These are phyloP conservation scores for Poeciliopsis occidentalis DNA, from an alignment of 2,113 vertebrate genomes.

Conservation along the genomic window DNA sequence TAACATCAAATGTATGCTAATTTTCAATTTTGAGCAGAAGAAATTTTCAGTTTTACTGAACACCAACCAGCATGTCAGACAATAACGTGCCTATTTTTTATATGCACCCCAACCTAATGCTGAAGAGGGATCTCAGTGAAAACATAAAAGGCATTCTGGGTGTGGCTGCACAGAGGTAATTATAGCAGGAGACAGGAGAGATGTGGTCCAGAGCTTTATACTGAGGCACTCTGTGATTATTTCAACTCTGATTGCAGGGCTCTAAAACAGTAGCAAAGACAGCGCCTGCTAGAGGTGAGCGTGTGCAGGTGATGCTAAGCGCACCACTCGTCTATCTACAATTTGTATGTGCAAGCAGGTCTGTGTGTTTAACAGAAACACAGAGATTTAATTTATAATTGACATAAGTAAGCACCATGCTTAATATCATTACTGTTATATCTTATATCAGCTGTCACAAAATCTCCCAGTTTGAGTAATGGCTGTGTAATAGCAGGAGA, in stretches of 20 bases:
- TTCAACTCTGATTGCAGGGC: conserved; percentile 59
- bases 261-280: conserved; percentile 12
- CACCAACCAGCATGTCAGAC: background rate
- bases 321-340: background rate
- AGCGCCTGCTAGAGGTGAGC: conserved; percentile 16
- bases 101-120: background rate
- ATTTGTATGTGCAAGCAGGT: conserved; percentile 1
- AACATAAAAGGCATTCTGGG: conserved; percentile 54
- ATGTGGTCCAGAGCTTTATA: conserved; percentile 37
- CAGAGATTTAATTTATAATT: conserved; percentile 11
- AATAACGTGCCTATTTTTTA: conserved; percentile 2
- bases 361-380: conserved; percentile 8
- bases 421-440: conserved; percentile 31
- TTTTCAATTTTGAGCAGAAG: background rate
- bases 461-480: conserved; percentile 35
- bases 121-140: conserved; percentile 6
- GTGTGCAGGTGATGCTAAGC: conserved; percentile 2
- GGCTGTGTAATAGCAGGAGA: conserved; percentile 44
- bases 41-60: background rate
- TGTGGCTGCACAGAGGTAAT: conserved; percentile 61
- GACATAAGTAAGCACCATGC: conserved; percentile 18
- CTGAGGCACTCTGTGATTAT: conserved; percentile 49
- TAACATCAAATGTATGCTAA: background rate
- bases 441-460: conserved; percentile 31
- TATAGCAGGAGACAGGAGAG: conserved; percentile 55